phyloP scores from a whole-genome alignment of 2,888 invertebrate species.

The Linnaemya tessellans region DNA sequence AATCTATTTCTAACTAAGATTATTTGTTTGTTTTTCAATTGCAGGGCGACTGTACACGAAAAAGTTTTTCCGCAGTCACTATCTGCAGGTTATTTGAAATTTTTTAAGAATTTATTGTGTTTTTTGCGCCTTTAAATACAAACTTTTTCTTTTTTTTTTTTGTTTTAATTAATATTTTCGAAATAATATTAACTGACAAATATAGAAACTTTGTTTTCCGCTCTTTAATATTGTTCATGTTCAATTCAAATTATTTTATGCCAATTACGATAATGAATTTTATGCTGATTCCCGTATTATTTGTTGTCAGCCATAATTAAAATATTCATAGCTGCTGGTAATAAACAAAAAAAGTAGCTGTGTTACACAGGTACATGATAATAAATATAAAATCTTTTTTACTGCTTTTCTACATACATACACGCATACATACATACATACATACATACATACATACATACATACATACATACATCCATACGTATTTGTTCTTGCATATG shows the following conservation, averaged over 20 bases:
- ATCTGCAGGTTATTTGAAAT: too few species aligned
- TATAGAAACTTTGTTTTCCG: not conserved
- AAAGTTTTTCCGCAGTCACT: not conserved
- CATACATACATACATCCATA: too few species aligned
- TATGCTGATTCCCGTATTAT: not conserved
- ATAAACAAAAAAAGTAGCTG: not conserved
- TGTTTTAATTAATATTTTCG: not conserved
- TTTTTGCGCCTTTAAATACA: not conserved
- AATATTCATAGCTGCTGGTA: not conserved
- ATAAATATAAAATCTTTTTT: not conserved
- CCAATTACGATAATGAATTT: slow-evolving; percentile 4
- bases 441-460: too few species aligned
- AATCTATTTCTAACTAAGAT: not conserved
- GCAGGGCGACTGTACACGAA: not conserved
- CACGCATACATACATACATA: not conserved
- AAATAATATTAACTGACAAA: not conserved
- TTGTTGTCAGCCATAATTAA: not conserved
- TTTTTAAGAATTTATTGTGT: too few species aligned
- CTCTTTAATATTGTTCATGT: not conserved
- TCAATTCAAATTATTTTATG: not conserved
- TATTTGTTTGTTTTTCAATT: not conserved
- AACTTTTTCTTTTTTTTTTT: too few species aligned
- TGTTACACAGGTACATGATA: not conserved
- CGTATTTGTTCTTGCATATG: too few species aligned
- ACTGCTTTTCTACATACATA: not conserved